Evolutionary conservation across 1,140 invertebrate genomes (phyloP), one percentile per base, ranked within the genome.

Genomic region (Hyphantria cunea): DNA sequence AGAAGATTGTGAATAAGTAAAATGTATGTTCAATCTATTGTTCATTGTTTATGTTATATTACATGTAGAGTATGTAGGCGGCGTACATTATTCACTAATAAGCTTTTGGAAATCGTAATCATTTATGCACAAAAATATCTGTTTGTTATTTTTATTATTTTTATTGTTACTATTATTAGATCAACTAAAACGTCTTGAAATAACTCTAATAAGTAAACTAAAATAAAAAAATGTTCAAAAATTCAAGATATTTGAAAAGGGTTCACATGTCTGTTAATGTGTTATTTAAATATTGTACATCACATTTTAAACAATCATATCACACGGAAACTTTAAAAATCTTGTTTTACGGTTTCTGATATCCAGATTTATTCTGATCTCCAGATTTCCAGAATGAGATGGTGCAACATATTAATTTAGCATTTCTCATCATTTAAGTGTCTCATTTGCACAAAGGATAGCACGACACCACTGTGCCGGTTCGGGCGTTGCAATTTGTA

Each of bases 401-500:
- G 52, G 53, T 68, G 67, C 66, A 72, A 68, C 69, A 68, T 77
- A 80, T 77, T 77, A 80, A 75, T 77, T 77, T 80, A 49, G 66
- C 64, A 51, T 58, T 69, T 73, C 66, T 80, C 76, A 66, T 66
- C 64, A 73, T 76, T 78, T 76, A 69, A 52, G 67, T 72, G 70
- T 76, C 76, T 76, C 76, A 80, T 80, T 80, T 78, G 73, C 74
- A 78, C 71, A 80, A 74, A 72, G 78, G 68, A 78, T 67, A 64
- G 73, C 76, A 64, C 25, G 33, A 53, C 50, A 53, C 54, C 49
- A 63, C 48, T 51, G 11, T 58, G 68, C 44, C 52, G 64, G 60
- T 66, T 68, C 68, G 51, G 59, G 70, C 70, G 68, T 71, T 77
- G 74, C 80, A 85, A 85, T 87, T 87, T 84, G 80, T 80, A 78